Conservation (phyloP, 2,797 vertebrate genomes). For the Buphagus erythrorhynchus region DNA sequence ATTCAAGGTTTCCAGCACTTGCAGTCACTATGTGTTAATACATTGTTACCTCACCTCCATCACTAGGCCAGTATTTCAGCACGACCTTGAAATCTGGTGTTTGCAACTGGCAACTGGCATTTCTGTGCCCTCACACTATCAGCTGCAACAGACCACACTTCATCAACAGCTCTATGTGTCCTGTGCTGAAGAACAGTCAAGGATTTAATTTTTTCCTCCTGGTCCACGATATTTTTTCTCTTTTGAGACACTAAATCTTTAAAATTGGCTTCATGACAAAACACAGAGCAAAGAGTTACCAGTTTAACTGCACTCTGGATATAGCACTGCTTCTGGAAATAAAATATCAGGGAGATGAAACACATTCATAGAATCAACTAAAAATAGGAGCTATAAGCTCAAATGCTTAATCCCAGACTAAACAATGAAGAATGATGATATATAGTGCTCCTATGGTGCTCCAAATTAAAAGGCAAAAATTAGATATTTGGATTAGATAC, state of each 20-base stretch:
- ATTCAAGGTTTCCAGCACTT: not conserved
- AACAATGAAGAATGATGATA: not conserved
- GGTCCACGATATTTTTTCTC: not conserved
- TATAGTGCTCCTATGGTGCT: not conserved
- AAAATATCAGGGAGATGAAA: not conserved
- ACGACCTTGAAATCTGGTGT: not conserved
- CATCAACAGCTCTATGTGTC: not conserved
- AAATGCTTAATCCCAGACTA: not conserved
- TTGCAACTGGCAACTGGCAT: not conserved
- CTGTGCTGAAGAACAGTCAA: not conserved
- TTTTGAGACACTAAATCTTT: conserved; percentile 2
- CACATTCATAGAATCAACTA: not conserved
- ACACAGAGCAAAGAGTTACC: not conserved
- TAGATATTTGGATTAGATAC: not conserved
- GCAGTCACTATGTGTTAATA: not conserved
- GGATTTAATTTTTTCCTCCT: not conserved
- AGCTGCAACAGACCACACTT: not conserved
- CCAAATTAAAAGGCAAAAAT: not conserved
- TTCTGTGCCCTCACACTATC: not conserved
- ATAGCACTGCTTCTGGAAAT: not conserved
- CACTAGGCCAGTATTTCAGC: not conserved
- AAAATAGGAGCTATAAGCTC: not conserved
- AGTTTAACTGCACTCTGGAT: not conserved
- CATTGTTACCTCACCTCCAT: not conserved
- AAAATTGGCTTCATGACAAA: conserved; percentile 26